Evolutionary conservation across 2,113 vertebrate genomes (phyloP).

Genomic region (Promerops cafer): DNA sequence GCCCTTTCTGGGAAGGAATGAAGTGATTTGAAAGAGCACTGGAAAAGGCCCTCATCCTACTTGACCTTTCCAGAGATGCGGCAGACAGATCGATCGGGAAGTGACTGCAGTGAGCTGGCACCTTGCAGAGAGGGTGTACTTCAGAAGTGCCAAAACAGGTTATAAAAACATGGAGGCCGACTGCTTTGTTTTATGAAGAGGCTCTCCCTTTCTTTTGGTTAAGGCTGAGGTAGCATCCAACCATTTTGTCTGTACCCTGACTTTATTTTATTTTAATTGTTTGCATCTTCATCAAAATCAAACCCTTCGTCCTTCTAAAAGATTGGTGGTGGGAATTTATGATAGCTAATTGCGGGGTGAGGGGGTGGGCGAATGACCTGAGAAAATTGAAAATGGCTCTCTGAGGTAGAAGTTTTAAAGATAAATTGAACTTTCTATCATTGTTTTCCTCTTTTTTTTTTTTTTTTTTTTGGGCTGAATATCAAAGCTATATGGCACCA

Average conservation of each 20-base stretch:
- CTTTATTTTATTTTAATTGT: not conserved
- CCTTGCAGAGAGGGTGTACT: not conserved
- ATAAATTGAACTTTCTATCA: not conserved
- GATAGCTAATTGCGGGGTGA: not conserved
- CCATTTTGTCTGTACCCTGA: not conserved
- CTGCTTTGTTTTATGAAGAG: not conserved
- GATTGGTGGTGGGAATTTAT: not conserved
- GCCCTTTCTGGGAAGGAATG: slow-evolving; percentile 37
- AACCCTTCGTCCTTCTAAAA: not conserved
- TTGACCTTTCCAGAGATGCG: slow-evolving; percentile 56
- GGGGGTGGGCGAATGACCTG: accelerated
- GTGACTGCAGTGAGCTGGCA: not conserved
- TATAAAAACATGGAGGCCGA: not conserved
- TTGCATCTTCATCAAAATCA: not conserved
- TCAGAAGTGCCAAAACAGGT: not conserved
- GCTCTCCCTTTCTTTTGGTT: not conserved
- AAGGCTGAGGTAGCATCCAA: not conserved
- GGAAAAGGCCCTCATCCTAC: slow-evolving; percentile 31
- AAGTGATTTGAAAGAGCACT: slow-evolving; percentile 53
- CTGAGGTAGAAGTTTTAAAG: not conserved
- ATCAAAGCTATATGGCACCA: not conserved
- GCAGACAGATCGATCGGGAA: slow-evolving; percentile 23
- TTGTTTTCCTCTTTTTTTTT: not conserved
- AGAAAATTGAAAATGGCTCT: not conserved
- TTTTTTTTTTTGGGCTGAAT: not conserved